A percentile compares a stretch with the other conserved stretches of the same genome.
Conservation (phyloP, 2,888 invertebrate genomes). For the Polymixis lichenea region DNA sequence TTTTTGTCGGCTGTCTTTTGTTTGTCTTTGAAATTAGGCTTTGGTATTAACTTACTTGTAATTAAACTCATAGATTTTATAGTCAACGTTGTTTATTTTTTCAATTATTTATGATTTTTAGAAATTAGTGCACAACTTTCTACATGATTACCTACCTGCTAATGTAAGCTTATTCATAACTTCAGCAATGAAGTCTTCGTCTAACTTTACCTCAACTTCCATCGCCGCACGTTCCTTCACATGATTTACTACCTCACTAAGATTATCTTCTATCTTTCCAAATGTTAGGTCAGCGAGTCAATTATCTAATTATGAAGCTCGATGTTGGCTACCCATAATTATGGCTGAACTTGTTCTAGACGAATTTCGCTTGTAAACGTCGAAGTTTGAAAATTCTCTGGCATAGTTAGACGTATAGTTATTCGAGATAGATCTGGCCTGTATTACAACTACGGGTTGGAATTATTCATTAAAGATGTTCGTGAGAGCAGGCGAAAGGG, state of each 20-base stretch:
- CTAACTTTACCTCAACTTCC: not conserved
- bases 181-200: not conserved
- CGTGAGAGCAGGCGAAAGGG: conserved; percentile 28
- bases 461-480: conserved; percentile 59
- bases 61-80: not conserved
- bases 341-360: conserved; percentile 56
- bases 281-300: conserved; percentile 50
- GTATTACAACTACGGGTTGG: conserved; percentile 28
- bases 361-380: conserved; percentile 60
- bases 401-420: conserved; percentile 50
- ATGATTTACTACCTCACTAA: conserved; percentile 19
- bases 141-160: not conserved
- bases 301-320: conserved; percentile 64
- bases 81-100: not conserved
- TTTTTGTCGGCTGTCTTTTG: conserved; percentile 31
- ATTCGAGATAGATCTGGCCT: conserved; percentile 28
- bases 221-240: conserved; percentile 1
- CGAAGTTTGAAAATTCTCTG: conserved; percentile 56
- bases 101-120: not conserved
- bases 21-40: conserved; percentile 26
- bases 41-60: conserved; percentile 22
- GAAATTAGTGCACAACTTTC: not conserved
- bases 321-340: conserved; percentile 55
- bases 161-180: conserved; percentile 22
- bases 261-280: conserved; percentile 32